phyloP scores from a whole-genome alignment of 2,888 invertebrate genomes.

The Aricia artaxerxes region DNA sequence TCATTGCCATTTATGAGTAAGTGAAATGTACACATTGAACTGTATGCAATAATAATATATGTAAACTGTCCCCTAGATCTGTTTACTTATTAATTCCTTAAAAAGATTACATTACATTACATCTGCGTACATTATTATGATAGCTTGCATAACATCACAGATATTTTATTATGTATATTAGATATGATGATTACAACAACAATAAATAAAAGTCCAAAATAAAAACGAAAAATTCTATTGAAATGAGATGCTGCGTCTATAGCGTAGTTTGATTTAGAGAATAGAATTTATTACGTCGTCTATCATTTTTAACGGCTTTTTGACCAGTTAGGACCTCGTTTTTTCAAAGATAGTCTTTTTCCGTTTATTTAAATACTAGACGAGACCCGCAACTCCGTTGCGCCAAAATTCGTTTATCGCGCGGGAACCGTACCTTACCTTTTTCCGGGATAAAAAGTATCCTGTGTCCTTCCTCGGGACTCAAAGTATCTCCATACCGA shows the following conservation, averaged over 20 bases:
- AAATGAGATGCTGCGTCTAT: background rate
- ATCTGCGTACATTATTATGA: too few relatives aligned
- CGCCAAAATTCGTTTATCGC: too few relatives aligned
- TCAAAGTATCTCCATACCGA: too few relatives aligned
- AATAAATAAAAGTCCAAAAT: background rate
- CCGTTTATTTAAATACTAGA: background rate
- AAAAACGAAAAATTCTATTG: background rate
- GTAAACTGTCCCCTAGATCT: background rate
- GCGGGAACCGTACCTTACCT: too few relatives aligned
- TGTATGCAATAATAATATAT: background rate
- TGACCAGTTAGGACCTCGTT: background rate
- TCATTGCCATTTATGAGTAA: background rate
- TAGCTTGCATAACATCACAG: too few relatives aligned
- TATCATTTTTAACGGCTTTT: background rate
- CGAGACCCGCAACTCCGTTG: too few relatives aligned
- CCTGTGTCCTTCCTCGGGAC: too few relatives aligned
- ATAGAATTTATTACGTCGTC: conserved; percentile 2
- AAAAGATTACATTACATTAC: too few relatives aligned
- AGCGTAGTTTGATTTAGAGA: background rate
- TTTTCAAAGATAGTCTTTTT: background rate
- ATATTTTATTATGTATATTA: too few relatives aligned
- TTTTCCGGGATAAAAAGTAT: too few relatives aligned
- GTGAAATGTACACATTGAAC: background rate
- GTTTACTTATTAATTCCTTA: too few relatives aligned
- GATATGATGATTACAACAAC: too few relatives aligned